A percentile compares a stretch with the other conserved stretches of the same genome.
phyloP scores from a whole-genome alignment of 2,888 invertebrate species.

The Megamerina dolium region DNA sequence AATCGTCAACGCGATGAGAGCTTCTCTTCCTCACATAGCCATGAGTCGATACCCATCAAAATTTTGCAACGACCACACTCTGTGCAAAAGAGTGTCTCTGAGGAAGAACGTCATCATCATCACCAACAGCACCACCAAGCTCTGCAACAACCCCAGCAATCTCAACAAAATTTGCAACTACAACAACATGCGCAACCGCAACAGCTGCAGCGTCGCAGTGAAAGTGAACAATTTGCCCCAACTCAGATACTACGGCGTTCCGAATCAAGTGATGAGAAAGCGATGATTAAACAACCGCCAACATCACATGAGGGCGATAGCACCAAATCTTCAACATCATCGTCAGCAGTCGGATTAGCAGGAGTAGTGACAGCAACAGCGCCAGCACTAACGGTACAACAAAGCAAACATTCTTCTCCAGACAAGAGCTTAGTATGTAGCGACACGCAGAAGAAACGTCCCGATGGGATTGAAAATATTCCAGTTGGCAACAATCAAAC shows the following conservation, averaged over 20 bases:
- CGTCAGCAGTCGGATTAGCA: conserved; percentile 7
- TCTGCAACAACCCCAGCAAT: conserved; percentile 16
- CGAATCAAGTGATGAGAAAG: conserved; percentile 29
- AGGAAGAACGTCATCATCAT: conserved; percentile 22
- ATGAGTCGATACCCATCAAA: conserved; percentile 47
- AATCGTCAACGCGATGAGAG: conserved; percentile 45
- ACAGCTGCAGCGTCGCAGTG: conserved; percentile 15
- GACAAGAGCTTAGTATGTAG: conserved; percentile 6
- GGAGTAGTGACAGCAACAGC: conserved; percentile 1
- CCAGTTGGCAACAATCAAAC: background rate
- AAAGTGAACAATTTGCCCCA: conserved; percentile 30
- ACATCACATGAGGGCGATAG: background rate
- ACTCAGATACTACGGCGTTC: conserved; percentile 48
- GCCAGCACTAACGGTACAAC: background rate
- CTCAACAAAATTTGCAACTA: conserved; percentile 11
- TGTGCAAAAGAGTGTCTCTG: conserved; percentile 37
- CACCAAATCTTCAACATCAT: background rate
- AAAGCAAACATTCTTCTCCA: conserved; percentile 7
- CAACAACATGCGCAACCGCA: conserved; percentile 18
- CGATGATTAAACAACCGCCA: conserved; percentile 6
- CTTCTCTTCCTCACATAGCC: conserved; percentile 43
- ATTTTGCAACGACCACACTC: conserved; percentile 44
- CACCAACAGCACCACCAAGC: conserved; percentile 19
- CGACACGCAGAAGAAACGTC: background rate
- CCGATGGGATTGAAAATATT: background rate